Percentiles rank a stretch among this genome's conserved stretches.
phyloP scores from a whole-genome alignment of 37 sponge, comb jelly and placozoan genomes.

The Mnemiopsis leidyi region DNA sequence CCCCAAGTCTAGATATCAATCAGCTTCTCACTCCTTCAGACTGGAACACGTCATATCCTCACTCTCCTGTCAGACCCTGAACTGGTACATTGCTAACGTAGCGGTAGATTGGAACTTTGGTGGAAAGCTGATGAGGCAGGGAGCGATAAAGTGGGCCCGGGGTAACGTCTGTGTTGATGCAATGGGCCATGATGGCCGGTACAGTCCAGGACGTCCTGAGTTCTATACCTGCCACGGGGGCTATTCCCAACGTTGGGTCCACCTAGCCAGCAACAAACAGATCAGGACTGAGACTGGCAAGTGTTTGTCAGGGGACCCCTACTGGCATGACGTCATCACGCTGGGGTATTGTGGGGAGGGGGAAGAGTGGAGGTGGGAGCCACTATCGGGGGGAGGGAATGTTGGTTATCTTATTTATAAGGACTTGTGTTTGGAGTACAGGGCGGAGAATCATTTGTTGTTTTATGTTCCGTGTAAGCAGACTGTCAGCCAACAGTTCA shows the following conservation, averaged over 20 bases:
- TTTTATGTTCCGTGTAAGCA: constrained; percentile 32
- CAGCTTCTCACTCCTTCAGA: background rate
- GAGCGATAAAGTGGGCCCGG: background rate
- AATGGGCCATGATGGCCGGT: constrained; percentile 49
- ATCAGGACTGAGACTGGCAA: constrained; percentile 42
- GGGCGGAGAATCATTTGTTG: constrained; percentile 17
- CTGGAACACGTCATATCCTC: background rate
- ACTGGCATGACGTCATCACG: constrained; percentile 49
- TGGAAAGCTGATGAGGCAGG: background rate
- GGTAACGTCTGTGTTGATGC: constrained; percentile 12
- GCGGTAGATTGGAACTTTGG: constrained; percentile 45
- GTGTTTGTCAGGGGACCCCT: constrained; percentile 40
- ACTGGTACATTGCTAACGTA: constrained; percentile 39
- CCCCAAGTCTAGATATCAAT: background rate
- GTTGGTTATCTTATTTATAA: constrained; percentile 36
- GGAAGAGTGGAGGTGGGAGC: constrained; percentile 22
- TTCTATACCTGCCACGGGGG: constrained; percentile 41
- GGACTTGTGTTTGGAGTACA: constrained; percentile 54
- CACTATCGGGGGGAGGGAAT: background rate
- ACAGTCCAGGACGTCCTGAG: constrained; percentile 28
- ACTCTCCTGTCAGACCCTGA: background rate
- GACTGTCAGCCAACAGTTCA: background rate
- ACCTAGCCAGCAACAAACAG: background rate
- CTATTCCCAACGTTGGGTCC: constrained; percentile 22
- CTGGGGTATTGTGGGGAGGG: constrained; percentile 23